A percentile compares a stretch with the other conserved stretches of the same genome.
Conservation (phyloP, 1,140 invertebrate genomes). For the Stegodyphus mimosarum region DNA sequence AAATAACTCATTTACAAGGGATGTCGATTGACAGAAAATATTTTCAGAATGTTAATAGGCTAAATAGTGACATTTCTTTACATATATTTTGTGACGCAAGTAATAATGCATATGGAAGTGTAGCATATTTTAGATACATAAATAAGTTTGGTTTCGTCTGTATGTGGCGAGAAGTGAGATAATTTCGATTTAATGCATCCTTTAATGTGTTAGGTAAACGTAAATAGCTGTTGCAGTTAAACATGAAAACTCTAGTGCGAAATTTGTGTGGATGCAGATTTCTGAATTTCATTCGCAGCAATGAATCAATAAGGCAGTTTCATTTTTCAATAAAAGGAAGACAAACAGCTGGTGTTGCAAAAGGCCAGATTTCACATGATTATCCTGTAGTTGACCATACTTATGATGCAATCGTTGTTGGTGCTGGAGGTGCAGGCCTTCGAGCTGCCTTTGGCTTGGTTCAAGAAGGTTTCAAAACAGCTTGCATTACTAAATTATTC, state of each 20-base stretch:
- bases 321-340: conserved; percentile 53
- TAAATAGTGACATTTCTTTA: too few species aligned
- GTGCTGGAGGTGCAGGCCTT: conserved; percentile 97
- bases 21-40: too few species aligned
- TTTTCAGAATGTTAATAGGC: too few species aligned
- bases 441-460: conserved; percentile 96
- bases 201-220: too few species aligned
- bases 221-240: too few species aligned
- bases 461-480: conserved; percentile 95
- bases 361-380: conserved; percentile 37
- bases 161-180: too few species aligned
- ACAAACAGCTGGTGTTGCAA: conserved; percentile 31
- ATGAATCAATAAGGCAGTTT: conserved; percentile 4
- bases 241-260: background rate
- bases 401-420: conserved; percentile 97
- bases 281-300: background rate
- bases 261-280: conserved; percentile 22
- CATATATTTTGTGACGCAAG: too few species aligned
- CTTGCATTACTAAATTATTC: conserved; percentile 98
- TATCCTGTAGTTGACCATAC: conserved; percentile 94
- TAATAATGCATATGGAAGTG: too few species aligned
- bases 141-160: too few species aligned
- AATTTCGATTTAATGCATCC: too few species aligned
- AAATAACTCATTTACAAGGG: too few species aligned
- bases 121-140: too few species aligned